Evolutionary conservation across 2,888 invertebrate species (phyloP).

Genomic region (Dione juno): DNA sequence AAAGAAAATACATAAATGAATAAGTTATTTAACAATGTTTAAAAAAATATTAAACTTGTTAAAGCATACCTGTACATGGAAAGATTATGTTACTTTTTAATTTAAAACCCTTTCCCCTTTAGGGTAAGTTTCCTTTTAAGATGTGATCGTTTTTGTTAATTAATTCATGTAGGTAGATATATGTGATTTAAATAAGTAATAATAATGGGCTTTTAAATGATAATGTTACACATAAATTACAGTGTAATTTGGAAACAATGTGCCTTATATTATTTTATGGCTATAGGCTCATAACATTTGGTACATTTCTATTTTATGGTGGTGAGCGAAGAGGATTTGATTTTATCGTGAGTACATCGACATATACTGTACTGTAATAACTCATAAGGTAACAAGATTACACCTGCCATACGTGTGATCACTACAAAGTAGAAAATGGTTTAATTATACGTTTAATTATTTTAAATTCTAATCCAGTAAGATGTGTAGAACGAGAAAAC

Average conservation of each 20-base stretch:
- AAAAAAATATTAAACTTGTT: not conserved
- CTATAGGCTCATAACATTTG: not conserved
- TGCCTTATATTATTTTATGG: not conserved
- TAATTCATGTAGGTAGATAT: not conserved
- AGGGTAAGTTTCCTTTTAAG: too few species aligned
- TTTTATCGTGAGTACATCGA: not conserved
- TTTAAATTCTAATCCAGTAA: too few species aligned
- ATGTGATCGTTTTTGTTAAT: constrained; percentile 8
- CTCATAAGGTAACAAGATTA: too few species aligned
- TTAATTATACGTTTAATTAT: too few species aligned
- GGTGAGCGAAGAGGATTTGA: not conserved
- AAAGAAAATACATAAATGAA: too few species aligned
- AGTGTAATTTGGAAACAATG: not conserved
- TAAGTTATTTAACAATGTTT: not conserved
- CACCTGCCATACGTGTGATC: too few species aligned
- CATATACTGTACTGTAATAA: too few species aligned
- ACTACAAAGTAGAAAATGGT: too few species aligned
- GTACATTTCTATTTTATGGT: not conserved
- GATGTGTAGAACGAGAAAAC: too few species aligned
- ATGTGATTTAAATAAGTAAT: constrained; percentile 3
- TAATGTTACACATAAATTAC: constrained; percentile 1
- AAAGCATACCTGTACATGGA: not conserved
- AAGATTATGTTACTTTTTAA: not conserved
- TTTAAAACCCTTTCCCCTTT: not conserved
- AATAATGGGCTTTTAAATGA: not conserved